Evolutionary conservation across 2,797 vertebrate genomes (phyloP).

Genomic region (Champsocephalus esox): DNA sequence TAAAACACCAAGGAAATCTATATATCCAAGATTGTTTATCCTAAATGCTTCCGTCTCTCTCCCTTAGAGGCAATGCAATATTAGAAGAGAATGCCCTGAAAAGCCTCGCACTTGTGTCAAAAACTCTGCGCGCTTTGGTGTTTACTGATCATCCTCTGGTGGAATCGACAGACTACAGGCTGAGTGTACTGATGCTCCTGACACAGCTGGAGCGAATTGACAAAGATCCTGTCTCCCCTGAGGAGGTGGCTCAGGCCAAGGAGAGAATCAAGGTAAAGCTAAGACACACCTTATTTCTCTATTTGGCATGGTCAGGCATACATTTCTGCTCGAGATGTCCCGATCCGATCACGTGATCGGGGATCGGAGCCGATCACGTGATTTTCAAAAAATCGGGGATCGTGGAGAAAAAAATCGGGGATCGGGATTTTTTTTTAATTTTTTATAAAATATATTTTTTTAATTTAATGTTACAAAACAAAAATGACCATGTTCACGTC

Average conservation of each 20-base stretch:
- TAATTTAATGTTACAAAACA: too few species aligned
- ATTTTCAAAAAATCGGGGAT: too few species aligned
- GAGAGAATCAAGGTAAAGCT: conserved; percentile 72
- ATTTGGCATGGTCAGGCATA: not conserved
- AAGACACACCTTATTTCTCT: not conserved
- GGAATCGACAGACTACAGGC: conserved; percentile 82
- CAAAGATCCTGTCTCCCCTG: conserved; percentile 85
- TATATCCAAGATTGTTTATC: not conserved
- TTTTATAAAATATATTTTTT: too few species aligned
- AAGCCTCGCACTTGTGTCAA: conserved; percentile 83
- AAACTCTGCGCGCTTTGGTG: conserved; percentile 85
- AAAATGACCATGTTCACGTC: too few species aligned
- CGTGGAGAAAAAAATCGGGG: too few species aligned
- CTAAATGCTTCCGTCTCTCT: not conserved
- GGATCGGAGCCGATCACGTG: too few species aligned
- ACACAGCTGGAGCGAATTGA: conserved; percentile 89
- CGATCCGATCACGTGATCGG: too few species aligned
- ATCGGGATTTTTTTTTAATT: too few species aligned
- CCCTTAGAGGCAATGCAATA: conserved; percentile 88
- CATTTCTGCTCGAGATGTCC: not conserved
- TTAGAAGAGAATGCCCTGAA: conserved; percentile 74
- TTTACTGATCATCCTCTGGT: conserved; percentile 88
- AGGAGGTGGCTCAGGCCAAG: conserved; percentile 84
- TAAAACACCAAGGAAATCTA: not conserved
- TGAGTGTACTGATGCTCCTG: conserved; percentile 82